A percentile compares a stretch with the other conserved stretches of the same genome.
Evolutionary conservation across 2,888 invertebrate species (phyloP).

Genomic region (Sphaerophoria taeniata): DNA sequence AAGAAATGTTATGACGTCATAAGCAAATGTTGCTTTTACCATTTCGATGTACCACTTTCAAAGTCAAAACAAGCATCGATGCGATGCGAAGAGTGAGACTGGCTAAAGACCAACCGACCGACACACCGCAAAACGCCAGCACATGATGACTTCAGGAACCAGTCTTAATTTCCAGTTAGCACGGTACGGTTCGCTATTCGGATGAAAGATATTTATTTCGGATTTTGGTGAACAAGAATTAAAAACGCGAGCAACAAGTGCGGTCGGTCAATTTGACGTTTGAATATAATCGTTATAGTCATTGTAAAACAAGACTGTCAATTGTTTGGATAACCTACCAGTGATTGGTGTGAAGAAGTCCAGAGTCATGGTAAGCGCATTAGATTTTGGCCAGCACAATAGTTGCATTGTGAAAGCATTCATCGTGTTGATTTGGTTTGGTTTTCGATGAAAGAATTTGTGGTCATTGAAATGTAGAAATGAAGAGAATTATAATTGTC

Average conservation of each 20-base stretch:
- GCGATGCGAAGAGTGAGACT: constrained; percentile 16
- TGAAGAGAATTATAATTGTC: constrained; percentile 63
- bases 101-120: constrained; percentile 16
- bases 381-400: background rate
- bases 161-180: constrained; percentile 63
- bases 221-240: background rate
- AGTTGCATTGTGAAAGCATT: constrained; percentile 19
- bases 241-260: background rate
- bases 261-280: constrained; percentile 32
- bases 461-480: constrained; percentile 5
- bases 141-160: constrained; percentile 49
- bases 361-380: constrained; percentile 52
- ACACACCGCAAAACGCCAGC: constrained; percentile 40
- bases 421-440: constrained; percentile 10
- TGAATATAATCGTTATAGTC: background rate
- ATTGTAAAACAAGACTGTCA: constrained; percentile 17
- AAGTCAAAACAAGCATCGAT: constrained; percentile 23
- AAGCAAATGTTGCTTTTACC: constrained; percentile 57
- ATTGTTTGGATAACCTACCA: constrained; percentile 3
- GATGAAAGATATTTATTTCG: constrained; percentile 18
- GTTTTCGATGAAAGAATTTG: constrained; percentile 19
- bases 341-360: constrained; percentile 6
- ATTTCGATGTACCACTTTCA: constrained; percentile 51
- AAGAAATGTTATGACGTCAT: constrained; percentile 68
- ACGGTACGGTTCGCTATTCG: constrained; percentile 52